Conservation (phyloP, 2,113 vertebrate species). For the Mesocricetus auratus region DNA sequence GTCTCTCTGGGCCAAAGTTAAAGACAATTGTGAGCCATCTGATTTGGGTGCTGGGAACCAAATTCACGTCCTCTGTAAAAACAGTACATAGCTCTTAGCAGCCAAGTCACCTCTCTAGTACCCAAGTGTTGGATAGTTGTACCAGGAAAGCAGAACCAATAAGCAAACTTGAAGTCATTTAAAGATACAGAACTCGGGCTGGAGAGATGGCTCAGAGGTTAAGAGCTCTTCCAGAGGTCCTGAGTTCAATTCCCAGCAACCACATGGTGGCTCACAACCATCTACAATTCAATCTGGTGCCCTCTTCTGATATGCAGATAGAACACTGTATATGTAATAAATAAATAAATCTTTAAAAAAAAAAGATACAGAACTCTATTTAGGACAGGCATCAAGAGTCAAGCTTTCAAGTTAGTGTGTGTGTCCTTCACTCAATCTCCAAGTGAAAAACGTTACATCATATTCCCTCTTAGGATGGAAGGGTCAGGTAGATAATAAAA, state of each 20-base stretch:
- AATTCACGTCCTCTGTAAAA: neutral
- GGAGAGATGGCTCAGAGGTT: too few relatives aligned
- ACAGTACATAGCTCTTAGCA: neutral
- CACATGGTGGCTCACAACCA: too few relatives aligned
- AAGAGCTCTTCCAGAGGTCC: too few relatives aligned
- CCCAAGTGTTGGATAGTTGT: neutral
- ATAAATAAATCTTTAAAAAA: too few relatives aligned
- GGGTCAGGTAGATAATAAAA: neutral
- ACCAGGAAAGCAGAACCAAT: neutral
- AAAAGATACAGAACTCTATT: neutral
- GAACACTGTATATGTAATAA: too few relatives aligned
- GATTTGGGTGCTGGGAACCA: neutral
- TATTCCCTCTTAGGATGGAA: neutral
- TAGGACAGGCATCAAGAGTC: neutral
- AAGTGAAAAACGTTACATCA: neutral
- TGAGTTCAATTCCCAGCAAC: too few relatives aligned
- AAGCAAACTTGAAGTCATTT: neutral
- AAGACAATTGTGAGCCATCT: neutral
- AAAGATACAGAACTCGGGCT: neutral
- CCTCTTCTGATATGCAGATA: too few relatives aligned
- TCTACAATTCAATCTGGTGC: too few relatives aligned
- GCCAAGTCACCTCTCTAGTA: neutral
- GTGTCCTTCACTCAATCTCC: neutral
- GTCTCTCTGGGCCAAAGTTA: neutral
- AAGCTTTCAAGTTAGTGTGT: neutral